Percentiles rank a stretch among this genome's conserved stretches.
These are phyloP conservation scores for Baryphthengus martii DNA, from an alignment of 2,113 vertebrate species.

Conservation along the genomic window DNA sequence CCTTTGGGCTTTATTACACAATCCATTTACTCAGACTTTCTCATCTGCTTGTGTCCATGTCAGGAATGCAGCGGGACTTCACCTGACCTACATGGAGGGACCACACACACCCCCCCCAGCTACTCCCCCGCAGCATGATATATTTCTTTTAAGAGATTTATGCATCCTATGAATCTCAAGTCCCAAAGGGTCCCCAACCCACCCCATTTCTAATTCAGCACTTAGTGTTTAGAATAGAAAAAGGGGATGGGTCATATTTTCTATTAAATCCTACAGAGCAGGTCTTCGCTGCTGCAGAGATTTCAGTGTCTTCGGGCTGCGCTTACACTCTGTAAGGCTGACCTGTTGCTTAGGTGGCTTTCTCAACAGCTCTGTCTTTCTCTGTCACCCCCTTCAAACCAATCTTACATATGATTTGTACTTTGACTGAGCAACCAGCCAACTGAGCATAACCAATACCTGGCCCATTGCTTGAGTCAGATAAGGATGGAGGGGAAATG, in stretches of 20 bases:
- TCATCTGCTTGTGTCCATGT: accelerated
- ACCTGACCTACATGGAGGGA: background rate
- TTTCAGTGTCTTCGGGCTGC: background rate
- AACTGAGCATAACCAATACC: background rate
- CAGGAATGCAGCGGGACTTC: background rate
- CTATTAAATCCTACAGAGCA: background rate
- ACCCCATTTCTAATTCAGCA: background rate
- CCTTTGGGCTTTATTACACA: background rate
- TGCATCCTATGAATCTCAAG: background rate
- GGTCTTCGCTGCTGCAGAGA: background rate
- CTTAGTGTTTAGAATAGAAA: background rate
- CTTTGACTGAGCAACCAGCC: background rate
- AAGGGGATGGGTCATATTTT: accelerated
- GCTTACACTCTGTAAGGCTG: background rate
- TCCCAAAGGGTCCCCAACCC: background rate
- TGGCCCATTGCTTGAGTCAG: background rate
- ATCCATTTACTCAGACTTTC: background rate
- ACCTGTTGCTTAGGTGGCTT: slow-evolving; percentile 1
- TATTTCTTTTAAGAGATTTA: background rate
- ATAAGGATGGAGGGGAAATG: background rate
- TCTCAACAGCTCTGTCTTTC: background rate
- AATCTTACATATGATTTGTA: background rate
- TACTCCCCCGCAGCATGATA: background rate
- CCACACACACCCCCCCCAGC: accelerated
- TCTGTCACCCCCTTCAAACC: background rate